Percentiles rank a stretch among this genome's conserved stretches.
Evolutionary conservation across 92 coral and sea anemone species (phyloP).

Genomic region (Porites cylindrica): DNA sequence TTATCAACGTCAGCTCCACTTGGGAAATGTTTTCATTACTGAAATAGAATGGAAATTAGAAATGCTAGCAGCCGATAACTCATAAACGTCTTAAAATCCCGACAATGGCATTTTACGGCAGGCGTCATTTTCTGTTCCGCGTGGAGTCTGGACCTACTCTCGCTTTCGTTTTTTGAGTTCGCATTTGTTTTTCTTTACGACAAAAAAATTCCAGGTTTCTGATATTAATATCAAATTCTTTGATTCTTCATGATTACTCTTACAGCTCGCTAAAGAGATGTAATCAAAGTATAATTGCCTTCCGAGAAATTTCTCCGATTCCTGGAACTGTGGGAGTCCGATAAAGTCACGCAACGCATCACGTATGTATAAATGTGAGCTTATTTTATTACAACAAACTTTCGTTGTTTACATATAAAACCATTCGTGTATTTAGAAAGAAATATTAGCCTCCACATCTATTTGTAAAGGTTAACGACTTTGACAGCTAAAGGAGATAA

Average conservation of each 20-base stretch:
- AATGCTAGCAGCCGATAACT: neutral
- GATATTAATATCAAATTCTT: neutral
- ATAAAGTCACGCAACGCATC: slow-evolving; percentile 17
- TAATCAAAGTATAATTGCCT: neutral
- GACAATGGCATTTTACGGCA: neutral
- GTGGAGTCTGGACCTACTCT: slow-evolving; percentile 35
- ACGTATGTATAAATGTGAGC: neutral
- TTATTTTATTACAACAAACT: neutral
- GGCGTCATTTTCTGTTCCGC: slow-evolving; percentile 17
- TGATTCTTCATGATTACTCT: neutral
- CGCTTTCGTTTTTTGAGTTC: too few relatives aligned
- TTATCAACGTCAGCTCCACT: neutral
- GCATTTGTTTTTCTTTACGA: neutral
- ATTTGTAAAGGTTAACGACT: too few relatives aligned
- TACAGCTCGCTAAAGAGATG: neutral
- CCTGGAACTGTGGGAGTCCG: slow-evolving; percentile 8
- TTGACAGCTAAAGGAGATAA: too few relatives aligned
- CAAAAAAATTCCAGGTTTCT: neutral
- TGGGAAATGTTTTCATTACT: slow-evolving; percentile 22
- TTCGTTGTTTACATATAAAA: neutral
- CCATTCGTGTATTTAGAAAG: too few relatives aligned
- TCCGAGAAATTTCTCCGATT: slow-evolving; percentile 33
- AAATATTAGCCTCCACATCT: too few relatives aligned
- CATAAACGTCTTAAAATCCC: neutral
- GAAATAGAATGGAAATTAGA: neutral